Evolutionary conservation across 92 coral and sea anemone species (phyloP), one percentile per base, ranked within the genome.

Genomic region (Epizoanthus illoricatus): DNA sequence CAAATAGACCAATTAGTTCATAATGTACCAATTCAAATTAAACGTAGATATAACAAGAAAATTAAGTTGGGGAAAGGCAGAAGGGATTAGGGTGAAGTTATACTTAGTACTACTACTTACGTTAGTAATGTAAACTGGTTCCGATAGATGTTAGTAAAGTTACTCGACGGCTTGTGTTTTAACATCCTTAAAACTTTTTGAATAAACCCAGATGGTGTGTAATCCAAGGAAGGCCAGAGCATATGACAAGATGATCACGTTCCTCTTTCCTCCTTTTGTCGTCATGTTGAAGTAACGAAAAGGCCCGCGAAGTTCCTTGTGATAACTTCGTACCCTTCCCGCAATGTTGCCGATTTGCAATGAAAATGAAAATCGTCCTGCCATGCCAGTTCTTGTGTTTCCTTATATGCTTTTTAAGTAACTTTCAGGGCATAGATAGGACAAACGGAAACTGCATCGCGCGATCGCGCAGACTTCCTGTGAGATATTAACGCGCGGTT

Each of bases 161-260:
- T 15, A 78, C 60, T 78, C 71, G 60, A 63, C 61, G 42, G 57
- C 43, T 16, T 63, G 82, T 12, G 61, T 63, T 20, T 63, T 78
- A 21, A 62, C 71, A 18, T 78, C 71, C 47, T 62, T 78, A 63
- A 78, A 78, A 42, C 92, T 85, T 58, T 90, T 92, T 7, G 97
- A 86, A 59, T 92, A 89, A 28, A 65, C 85, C 92, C 92, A 92
- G n/a, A 92, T 90, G 23, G 91, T 89, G 74, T 92, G 97, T 18
- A 92, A 85, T 47, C 91, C 97, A 57, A 90, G 58, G 65, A 92
- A 92, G 40, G 92, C 97, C 56, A 86, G 56, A 11, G 75, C 71
- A 41, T 90, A 92, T 0, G 90, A 87, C 80, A 85, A 79, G 28
- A 92, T 84, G 13, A 92, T 90, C 16, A 88, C 81, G 54, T 92